Percentiles rank a stretch among this genome's conserved stretches.
These are phyloP conservation scores for Palloptera scutellata DNA, from an alignment of 2,888 invertebrate species.

Conservation along the genomic window DNA sequence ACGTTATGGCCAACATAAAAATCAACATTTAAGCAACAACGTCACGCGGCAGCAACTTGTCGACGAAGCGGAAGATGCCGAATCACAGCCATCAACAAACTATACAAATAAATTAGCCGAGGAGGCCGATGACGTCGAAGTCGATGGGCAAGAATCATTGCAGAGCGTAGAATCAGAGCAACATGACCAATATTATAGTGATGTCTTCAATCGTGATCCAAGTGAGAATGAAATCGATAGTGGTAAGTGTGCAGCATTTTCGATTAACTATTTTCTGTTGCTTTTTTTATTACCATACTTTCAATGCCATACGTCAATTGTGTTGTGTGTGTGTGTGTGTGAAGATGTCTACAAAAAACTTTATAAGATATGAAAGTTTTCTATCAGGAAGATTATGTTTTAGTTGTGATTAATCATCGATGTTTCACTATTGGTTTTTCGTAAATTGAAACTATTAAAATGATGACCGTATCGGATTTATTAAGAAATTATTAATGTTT, in stretches of 20 bases:
- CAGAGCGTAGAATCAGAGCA: slow-evolving; percentile 78
- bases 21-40: slow-evolving; percentile 12
- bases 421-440: no score
- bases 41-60: slow-evolving; percentile 22
- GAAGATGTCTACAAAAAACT: no score
- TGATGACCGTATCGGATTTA: no score
- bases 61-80: slow-evolving; percentile 26
- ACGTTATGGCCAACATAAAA: slow-evolving; percentile 25
- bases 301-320: no score
- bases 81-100: slow-evolving; percentile 20
- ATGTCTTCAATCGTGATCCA: slow-evolving; percentile 62
- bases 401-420: no score
- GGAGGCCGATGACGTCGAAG: slow-evolving; percentile 47
- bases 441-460: no score
- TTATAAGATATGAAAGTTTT: no score
- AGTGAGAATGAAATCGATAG: slow-evolving; percentile 61
- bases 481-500: no score
- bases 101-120: slow-evolving; percentile 29
- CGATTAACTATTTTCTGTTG: no score
- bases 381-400: no score
- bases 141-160: slow-evolving; percentile 60
- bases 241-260: slow-evolving; percentile 48
- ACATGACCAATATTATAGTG: slow-evolving; percentile 70
- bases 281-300: no score
- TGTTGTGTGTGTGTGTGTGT: no score